Conservation (phyloP, 2,888 invertebrate species). For the Tetheella fluctuosa region DNA sequence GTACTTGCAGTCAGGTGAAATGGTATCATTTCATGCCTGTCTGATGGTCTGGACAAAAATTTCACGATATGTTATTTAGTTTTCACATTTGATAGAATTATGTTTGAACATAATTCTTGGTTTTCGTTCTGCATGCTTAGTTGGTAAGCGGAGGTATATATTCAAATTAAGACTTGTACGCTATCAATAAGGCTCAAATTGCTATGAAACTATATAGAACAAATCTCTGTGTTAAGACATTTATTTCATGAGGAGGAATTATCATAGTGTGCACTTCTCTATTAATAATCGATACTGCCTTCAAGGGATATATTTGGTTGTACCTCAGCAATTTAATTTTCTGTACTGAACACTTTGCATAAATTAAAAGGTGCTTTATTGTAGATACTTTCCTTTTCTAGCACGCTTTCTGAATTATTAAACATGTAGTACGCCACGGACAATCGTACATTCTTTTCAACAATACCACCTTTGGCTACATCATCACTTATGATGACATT, state of each 20-base stretch:
- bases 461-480: neutral
- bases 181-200: no score
- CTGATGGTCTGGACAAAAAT: neutral
- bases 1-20: slow-evolving; percentile 28
- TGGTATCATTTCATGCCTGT: neutral
- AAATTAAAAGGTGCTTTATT: neutral
- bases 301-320: neutral
- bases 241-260: no score
- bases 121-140: no score
- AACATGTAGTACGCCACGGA: neutral
- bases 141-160: no score
- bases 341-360: neutral
- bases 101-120: no score
- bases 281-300: neutral
- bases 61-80: neutral
- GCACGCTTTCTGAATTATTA: slow-evolving; percentile 9
- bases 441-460: neutral
- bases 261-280: no score
- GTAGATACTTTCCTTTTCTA: slow-evolving; percentile 4
- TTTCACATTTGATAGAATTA: no score
- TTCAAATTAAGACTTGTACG: no score
- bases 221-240: no score
- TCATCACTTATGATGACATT: neutral
- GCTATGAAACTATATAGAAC: no score
- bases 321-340: neutral